Evolutionary conservation across 1,140 invertebrate species (phyloP).

Genomic region (Probaryconus sp.): DNA sequence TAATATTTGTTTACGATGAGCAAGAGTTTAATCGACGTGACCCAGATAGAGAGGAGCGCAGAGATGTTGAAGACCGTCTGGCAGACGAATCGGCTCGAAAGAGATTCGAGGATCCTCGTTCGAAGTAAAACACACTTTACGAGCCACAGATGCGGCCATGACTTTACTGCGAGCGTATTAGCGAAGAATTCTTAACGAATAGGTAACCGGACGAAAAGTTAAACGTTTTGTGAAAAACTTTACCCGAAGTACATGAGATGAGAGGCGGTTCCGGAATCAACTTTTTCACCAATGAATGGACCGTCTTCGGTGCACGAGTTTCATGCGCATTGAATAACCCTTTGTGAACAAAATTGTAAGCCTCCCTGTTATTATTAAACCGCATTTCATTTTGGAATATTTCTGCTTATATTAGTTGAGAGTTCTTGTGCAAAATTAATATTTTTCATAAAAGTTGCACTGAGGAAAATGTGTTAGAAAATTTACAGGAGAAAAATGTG

Average conservation of each 20-base stretch:
- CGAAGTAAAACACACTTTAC: conserved; percentile 52
- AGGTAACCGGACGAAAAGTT: conserved; percentile 24
- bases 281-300: too few relatives aligned
- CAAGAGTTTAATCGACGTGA: conserved; percentile 43
- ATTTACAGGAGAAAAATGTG: too few relatives aligned
- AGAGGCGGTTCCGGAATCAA: background rate
- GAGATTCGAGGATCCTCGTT: conserved; percentile 44
- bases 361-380: too few relatives aligned
- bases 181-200: conserved; percentile 25
- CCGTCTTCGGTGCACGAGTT: too few relatives aligned
- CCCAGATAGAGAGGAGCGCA: conserved; percentile 23
- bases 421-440: too few relatives aligned
- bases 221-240: conserved; percentile 2
- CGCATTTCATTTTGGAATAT: too few relatives aligned
- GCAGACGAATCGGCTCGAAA: conserved; percentile 27
- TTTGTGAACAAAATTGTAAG: too few relatives aligned
- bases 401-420: too few relatives aligned
- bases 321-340: too few relatives aligned
- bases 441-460: too few relatives aligned
- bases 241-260: background rate
- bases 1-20: conserved; percentile 38
- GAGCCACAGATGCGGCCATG: conserved; percentile 35
- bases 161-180: conserved; percentile 28
- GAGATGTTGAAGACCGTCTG: conserved; percentile 7
- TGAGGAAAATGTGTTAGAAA: too few relatives aligned